These are phyloP conservation scores for Grus americana DNA, from an alignment of 2,113 vertebrate species.

Conservation along the genomic window DNA sequence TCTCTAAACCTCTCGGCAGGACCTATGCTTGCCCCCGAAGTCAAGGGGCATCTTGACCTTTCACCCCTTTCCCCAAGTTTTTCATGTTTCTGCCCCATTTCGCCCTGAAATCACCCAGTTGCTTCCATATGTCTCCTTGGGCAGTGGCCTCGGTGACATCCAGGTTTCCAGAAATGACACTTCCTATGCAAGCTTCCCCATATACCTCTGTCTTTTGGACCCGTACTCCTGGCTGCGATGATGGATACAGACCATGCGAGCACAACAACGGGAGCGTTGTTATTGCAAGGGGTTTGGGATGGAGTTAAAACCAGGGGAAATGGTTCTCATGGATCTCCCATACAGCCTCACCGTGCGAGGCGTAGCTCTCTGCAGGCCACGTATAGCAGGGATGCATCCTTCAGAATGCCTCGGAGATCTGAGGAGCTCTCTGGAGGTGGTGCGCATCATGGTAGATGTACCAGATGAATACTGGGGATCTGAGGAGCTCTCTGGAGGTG, in stretches of 20 bases:
- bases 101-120: background rate
- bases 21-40: background rate
- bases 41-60: background rate
- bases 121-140: background rate
- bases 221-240: rapidly evolving
- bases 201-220: background rate
- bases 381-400: rapidly evolving
- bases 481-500: background rate
- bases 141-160: rapidly evolving
- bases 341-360: rapidly evolving
- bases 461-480: background rate
- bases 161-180: background rate
- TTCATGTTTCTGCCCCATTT: background rate
- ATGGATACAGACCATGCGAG: background rate
- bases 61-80: background rate
- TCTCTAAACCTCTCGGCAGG: rapidly evolving
- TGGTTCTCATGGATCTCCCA: rapidly evolving
- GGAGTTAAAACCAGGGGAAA: background rate
- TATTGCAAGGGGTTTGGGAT: background rate
- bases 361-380: rapidly evolving
- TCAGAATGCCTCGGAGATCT: background rate
- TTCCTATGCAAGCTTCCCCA: background rate
- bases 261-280: rapidly evolving
- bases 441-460: rapidly evolving
- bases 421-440: background rate